Percentiles rank a stretch among this genome's conserved stretches.
Evolutionary conservation across 2,888 invertebrate species (phyloP).

Genomic region (Drosophila paranaensis): DNA sequence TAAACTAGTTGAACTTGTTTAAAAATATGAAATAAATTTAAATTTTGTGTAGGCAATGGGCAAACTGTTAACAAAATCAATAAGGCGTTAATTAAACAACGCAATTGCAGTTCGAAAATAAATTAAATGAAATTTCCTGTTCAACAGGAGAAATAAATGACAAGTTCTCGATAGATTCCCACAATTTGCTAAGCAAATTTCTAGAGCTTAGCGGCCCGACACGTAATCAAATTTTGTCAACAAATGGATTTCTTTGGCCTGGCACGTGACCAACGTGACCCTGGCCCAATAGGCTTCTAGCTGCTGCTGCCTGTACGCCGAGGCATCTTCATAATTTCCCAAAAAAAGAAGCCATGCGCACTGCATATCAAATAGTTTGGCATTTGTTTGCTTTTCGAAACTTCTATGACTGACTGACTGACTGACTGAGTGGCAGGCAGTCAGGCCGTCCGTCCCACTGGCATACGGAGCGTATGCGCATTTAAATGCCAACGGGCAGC

Average conservation of each 20-base stretch:
- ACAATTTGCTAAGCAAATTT: slow-evolving; percentile 24
- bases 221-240: slow-evolving; percentile 75
- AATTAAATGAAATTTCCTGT: slow-evolving; percentile 5
- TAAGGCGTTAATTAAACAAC: neutral
- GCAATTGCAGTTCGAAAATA: slow-evolving; percentile 9
- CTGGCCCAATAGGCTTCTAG: slow-evolving; percentile 12
- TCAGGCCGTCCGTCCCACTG: neutral
- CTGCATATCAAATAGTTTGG: slow-evolving; percentile 67
- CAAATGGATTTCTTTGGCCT: slow-evolving; percentile 66
- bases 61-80: neutral
- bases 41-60: neutral
- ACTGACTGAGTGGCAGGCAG: neutral
- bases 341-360: slow-evolving; percentile 20
- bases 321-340: slow-evolving; percentile 64
- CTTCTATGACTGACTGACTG: slow-evolving; percentile 15
- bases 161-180: slow-evolving; percentile 32
- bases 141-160: slow-evolving; percentile 25
- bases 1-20: slow-evolving; percentile 21
- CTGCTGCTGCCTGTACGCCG: slow-evolving; percentile 1
- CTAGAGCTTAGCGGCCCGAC: slow-evolving; percentile 33
- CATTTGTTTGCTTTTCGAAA: slow-evolving; percentile 41
- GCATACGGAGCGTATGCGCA: slow-evolving; percentile 48
- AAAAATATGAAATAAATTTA: slow-evolving; percentile 17
- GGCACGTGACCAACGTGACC: slow-evolving; percentile 59
- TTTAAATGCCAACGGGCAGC: slow-evolving; percentile 41